Percentiles rank a stretch among this genome's conserved stretches.
phyloP scores from a whole-genome alignment of 2,797 vertebrate genomes.

The Adelosebastes latens region DNA sequence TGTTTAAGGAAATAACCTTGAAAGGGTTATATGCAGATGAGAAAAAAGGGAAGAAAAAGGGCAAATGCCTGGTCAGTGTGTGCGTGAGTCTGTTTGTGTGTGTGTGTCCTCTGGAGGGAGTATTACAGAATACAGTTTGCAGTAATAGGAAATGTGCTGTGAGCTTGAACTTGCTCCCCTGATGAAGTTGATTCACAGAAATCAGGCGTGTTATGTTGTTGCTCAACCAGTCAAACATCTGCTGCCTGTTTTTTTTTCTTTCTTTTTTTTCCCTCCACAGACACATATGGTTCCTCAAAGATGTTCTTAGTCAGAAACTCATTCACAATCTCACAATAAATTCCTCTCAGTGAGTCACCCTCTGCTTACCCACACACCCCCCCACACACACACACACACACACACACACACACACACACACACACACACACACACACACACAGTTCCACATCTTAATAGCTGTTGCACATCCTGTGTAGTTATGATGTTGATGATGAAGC shows the following conservation, averaged over 20 bases:
- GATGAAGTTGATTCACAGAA: conserved; percentile 71
- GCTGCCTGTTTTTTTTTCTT: conserved; percentile 44
- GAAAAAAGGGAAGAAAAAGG: conserved; percentile 8
- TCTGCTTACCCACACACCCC: not conserved
- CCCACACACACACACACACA: not conserved
- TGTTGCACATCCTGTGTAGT: conserved; percentile 29
- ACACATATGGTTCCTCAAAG: conserved; percentile 71
- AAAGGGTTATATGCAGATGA: conserved; percentile 6
- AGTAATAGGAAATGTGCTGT: conserved; percentile 55
- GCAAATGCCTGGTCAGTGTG: not conserved
- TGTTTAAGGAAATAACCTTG: conserved; percentile 6
- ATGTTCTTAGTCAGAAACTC: conserved; percentile 63
- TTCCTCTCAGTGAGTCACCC: conserved; percentile 68
- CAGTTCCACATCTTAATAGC: conserved; percentile 32
- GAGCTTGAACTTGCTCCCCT: conserved; percentile 52
- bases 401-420: not conserved
- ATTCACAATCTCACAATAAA: conserved; percentile 71
- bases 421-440: not conserved
- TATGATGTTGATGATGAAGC: not conserved
- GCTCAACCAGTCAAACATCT: conserved; percentile 73
- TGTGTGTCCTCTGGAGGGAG: conserved; percentile 2
- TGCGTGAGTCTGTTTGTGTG: not conserved
- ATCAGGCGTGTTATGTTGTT: conserved; percentile 57
- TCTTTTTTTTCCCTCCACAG: conserved; percentile 13
- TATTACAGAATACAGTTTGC: conserved; percentile 43